These are phyloP conservation scores for Gymnobelideus leadbeateri DNA, from an alignment of 2,113 vertebrate species.

Conservation along the genomic window DNA sequence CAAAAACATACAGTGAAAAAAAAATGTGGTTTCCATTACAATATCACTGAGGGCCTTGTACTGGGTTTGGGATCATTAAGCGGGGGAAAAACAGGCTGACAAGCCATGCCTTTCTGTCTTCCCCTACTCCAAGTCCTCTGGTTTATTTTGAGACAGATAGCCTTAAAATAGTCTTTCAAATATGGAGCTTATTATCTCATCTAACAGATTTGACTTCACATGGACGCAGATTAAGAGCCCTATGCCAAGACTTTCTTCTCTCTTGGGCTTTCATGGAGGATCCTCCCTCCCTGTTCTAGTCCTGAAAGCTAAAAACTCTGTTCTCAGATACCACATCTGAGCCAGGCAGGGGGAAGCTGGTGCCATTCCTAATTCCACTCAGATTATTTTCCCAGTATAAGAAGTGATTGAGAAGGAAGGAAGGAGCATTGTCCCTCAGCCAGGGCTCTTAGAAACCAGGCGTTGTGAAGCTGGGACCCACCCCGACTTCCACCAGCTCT, in stretches of 20 bases:
- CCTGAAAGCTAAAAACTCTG: conserved; percentile 44
- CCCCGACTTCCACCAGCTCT: conserved; percentile 14
- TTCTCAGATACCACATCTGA: conserved; percentile 48
- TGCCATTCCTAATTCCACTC: conserved; percentile 47
- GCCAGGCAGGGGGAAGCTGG: conserved; percentile 19
- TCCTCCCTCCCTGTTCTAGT: conserved; percentile 49
- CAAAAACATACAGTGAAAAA: conserved; percentile 75
- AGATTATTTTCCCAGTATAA: conserved; percentile 40
- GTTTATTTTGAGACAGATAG: conserved; percentile 83
- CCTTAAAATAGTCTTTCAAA: conserved; percentile 86
- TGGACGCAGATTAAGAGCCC: conserved; percentile 80
- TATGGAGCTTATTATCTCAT: conserved; percentile 85
- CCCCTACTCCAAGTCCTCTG: conserved; percentile 76
- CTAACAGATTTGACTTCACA: conserved; percentile 84
- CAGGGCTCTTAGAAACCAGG: neutral
- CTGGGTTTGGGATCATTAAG: conserved; percentile 78
- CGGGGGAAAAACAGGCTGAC: conserved; percentile 83
- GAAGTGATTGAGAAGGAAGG: conserved; percentile 38
- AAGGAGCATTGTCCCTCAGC: conserved; percentile 43
- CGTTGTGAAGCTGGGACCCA: conserved; percentile 15
- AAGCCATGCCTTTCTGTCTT: conserved; percentile 84
- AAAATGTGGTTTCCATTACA: conserved; percentile 85
- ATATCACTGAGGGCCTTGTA: conserved; percentile 78
- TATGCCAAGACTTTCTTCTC: conserved; percentile 80
- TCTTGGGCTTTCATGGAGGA: conserved; percentile 66